Conservation (phyloP, 1,140 invertebrate species). For the Riptortus pedestris region DNA sequence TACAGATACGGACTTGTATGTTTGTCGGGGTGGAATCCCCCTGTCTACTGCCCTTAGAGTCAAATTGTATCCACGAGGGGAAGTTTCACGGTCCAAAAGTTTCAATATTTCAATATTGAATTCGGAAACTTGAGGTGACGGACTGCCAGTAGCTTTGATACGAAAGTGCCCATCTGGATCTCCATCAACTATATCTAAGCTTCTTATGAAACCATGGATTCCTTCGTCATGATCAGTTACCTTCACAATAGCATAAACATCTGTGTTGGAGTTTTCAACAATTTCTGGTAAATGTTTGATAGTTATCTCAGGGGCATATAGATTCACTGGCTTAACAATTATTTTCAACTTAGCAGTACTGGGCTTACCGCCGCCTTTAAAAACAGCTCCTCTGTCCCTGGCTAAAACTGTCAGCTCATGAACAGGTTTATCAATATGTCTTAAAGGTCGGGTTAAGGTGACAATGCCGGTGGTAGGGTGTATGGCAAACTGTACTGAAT, state of each 20-base stretch:
- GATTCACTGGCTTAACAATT: constrained; percentile 72
- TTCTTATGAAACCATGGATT: constrained; percentile 67
- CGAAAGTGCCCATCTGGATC: constrained; percentile 79
- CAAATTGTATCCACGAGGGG: constrained; percentile 72
- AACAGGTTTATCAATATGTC: constrained; percentile 49
- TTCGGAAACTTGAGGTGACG: constrained; percentile 45
- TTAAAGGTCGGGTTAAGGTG: constrained; percentile 66
- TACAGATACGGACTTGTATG: constrained; percentile 63
- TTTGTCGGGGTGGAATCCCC: constrained; percentile 63
- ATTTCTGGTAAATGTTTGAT: constrained; percentile 69
- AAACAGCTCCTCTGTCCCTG: constrained; percentile 64
- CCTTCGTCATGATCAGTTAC: constrained; percentile 73
- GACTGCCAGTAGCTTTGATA: constrained; percentile 42
- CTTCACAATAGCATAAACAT: constrained; percentile 81
- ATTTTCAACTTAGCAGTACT: constrained; percentile 66
- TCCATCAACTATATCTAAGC: constrained; percentile 76
- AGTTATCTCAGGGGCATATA: constrained; percentile 71
- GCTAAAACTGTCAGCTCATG: constrained; percentile 71
- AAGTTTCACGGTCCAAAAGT: constrained; percentile 61
- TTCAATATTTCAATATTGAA: constrained; percentile 67
- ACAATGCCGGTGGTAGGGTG: constrained; percentile 86
- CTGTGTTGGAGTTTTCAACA: constrained; percentile 69
- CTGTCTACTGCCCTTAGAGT: constrained; percentile 73
- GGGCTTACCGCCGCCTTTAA: constrained; percentile 47
- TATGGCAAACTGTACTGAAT: constrained; percentile 75